Conservation (phyloP, 2,113 vertebrate genomes). For the Pteropus alecto region DNA sequence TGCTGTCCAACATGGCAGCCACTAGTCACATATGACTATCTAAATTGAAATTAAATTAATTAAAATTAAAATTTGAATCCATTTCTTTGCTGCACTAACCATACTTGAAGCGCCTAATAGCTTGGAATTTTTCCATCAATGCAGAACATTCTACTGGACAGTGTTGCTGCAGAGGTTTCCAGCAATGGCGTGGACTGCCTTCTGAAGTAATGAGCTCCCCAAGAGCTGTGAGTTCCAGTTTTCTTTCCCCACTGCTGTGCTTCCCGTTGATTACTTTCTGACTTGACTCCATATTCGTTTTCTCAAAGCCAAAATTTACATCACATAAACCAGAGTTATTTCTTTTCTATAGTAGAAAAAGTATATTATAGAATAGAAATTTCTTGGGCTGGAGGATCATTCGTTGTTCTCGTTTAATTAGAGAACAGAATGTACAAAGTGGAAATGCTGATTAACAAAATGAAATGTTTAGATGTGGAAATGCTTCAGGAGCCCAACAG, state of each 20-base stretch:
- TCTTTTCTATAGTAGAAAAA: background rate
- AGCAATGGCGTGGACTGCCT: rapidly evolving
- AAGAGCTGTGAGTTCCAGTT: background rate
- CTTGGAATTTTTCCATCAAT: background rate
- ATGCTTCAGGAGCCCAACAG: background rate
- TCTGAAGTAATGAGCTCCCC: background rate
- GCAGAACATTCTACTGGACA: background rate
- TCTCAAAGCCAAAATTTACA: slow-evolving; percentile 17
- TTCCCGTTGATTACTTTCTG: background rate
- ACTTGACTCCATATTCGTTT: background rate
- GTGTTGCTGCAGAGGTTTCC: background rate
- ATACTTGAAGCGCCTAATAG: background rate
- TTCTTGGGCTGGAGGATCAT: background rate
- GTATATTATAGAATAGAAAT: background rate
- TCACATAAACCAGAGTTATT: background rate
- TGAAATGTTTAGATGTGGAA: background rate
- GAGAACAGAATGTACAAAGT: background rate
- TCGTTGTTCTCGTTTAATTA: slow-evolving; percentile 19
- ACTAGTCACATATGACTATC: background rate
- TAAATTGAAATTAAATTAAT: background rate
- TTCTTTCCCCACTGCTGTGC: background rate
- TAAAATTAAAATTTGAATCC: background rate
- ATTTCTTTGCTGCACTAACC: background rate
- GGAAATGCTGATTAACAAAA: background rate
- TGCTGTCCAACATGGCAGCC: background rate